phyloP scores from a whole-genome alignment of 1,140 invertebrate species.

The Micrasema minimum region DNA sequence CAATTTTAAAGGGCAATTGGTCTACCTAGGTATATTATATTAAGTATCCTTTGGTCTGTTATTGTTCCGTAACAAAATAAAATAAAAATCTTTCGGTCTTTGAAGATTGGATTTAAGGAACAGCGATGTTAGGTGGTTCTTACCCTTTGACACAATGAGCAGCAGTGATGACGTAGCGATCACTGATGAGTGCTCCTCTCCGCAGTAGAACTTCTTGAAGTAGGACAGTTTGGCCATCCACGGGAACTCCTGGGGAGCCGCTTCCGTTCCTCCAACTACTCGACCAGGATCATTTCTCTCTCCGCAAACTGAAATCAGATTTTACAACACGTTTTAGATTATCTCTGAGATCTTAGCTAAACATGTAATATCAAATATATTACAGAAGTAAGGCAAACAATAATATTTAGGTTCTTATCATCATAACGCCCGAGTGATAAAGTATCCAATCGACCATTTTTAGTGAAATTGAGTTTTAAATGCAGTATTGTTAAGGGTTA shows the following conservation, averaged over 20 bases:
- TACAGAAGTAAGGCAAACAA: background rate
- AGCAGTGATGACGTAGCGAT: conserved; percentile 83
- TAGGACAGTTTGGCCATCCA: conserved; percentile 85
- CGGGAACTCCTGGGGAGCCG: conserved; percentile 80
- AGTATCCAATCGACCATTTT: too few species aligned
- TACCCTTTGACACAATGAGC: conserved; percentile 88
- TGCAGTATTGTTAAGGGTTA: too few species aligned
- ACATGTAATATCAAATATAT: background rate
- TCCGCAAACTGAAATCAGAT: conserved; percentile 75
- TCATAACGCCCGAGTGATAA: too few species aligned
- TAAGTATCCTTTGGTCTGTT: too few species aligned
- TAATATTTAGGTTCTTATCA: too few species aligned
- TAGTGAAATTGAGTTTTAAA: too few species aligned
- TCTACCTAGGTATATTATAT: too few species aligned
- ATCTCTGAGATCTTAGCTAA: background rate
- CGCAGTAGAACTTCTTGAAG: conserved; percentile 87
- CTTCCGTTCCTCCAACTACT: conserved; percentile 80
- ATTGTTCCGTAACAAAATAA: too few species aligned
- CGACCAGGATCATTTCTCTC: conserved; percentile 79
- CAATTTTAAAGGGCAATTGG: too few species aligned
- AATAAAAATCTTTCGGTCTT: too few species aligned
- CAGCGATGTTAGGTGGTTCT: too few species aligned
- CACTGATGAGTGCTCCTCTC: conserved; percentile 83
- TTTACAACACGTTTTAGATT: conserved; percentile 5
- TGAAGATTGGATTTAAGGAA: too few species aligned